Percentiles rank a stretch among this genome's conserved stretches.
These are phyloP conservation scores for Mimas tiliae DNA, from an alignment of 2,888 invertebrate genomes.

Conservation along the genomic window DNA sequence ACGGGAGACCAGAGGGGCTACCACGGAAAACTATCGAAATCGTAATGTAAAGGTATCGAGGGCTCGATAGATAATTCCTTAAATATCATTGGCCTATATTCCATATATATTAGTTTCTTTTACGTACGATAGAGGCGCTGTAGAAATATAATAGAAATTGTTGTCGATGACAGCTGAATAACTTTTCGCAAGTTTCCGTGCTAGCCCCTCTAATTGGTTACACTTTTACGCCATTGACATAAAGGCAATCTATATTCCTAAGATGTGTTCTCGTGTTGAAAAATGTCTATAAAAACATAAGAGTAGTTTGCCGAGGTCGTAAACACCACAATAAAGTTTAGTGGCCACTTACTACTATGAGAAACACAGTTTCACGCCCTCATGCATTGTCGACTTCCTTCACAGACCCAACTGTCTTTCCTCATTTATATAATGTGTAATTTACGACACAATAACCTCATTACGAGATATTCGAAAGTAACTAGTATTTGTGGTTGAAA, in stretches of 20 bases:
- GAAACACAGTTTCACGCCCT: slow-evolving; percentile 42
- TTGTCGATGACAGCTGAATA: too few species aligned
- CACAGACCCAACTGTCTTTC: slow-evolving; percentile 47
- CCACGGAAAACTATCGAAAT: too few species aligned
- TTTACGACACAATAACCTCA: slow-evolving; percentile 44
- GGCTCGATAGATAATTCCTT: too few species aligned
- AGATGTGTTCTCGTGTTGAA: slow-evolving; percentile 46
- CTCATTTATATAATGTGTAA: slow-evolving; percentile 58
- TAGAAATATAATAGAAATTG: too few species aligned
- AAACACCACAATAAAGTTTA: slow-evolving; percentile 78
- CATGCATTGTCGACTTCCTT: slow-evolving; percentile 43
- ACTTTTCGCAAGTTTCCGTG: too few species aligned
- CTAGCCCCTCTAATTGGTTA: too few species aligned
- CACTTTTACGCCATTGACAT: slow-evolving; percentile 8
- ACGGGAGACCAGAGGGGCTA: too few species aligned
- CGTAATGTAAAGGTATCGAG: too few species aligned
- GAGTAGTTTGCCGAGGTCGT: slow-evolving; percentile 60
- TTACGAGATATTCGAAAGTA: slow-evolving; percentile 37
- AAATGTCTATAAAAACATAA: slow-evolving; percentile 50
- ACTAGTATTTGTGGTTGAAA: slow-evolving; percentile 10
- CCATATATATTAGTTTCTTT: too few species aligned
- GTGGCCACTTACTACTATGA: slow-evolving; percentile 69
- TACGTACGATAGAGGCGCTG: too few species aligned
- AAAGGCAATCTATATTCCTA: slow-evolving; percentile 15
- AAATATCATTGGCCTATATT: too few species aligned